A percentile compares a stretch with the other conserved stretches of the same genome.
These are phyloP conservation scores for Octodonta nipae DNA, from an alignment of 2,888 invertebrate genomes.

Conservation along the genomic window DNA sequence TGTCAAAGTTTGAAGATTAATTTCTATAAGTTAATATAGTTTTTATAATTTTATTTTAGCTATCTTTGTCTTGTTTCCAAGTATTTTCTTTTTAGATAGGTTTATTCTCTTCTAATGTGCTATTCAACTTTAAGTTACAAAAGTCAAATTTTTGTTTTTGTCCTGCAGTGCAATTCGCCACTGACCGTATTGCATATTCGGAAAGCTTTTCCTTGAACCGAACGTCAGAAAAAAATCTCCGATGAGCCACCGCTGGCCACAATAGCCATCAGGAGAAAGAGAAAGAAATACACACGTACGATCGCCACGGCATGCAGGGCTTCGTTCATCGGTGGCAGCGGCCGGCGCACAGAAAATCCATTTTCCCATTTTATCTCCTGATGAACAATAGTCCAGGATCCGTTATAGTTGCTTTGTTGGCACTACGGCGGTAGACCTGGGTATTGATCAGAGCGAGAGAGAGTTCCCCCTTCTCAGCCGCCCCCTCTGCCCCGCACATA, in stretches of 20 bases:
- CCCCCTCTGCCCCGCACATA: slow-evolving; percentile 17
- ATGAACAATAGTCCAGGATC: slow-evolving; percentile 39
- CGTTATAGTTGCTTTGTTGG: slow-evolving; percentile 40
- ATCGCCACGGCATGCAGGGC: not conserved
- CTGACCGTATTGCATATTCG: too few species aligned
- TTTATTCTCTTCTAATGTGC: too few species aligned
- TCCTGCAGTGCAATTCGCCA: too few species aligned
- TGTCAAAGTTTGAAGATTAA: too few species aligned
- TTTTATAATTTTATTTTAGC: too few species aligned
- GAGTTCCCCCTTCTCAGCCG: slow-evolving; percentile 25
- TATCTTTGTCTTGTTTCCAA: too few species aligned
- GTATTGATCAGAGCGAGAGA: slow-evolving; percentile 35
- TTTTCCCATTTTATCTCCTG: slow-evolving; percentile 38
- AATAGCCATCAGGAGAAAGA: slow-evolving; percentile 11
- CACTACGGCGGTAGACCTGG: slow-evolving; percentile 39
- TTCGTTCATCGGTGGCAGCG: slow-evolving; percentile 6
- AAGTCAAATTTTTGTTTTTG: too few species aligned
- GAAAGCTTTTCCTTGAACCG: too few species aligned
- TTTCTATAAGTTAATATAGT: too few species aligned
- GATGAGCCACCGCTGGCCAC: slow-evolving; percentile 1
- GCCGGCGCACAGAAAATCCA: slow-evolving; percentile 30
- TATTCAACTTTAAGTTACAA: too few species aligned
- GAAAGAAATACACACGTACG: slow-evolving; percentile 4
- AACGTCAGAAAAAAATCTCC: not conserved
- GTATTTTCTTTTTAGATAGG: too few species aligned